phyloP scores from a whole-genome alignment of 2,888 invertebrate species.

The Clunio marinus region DNA sequence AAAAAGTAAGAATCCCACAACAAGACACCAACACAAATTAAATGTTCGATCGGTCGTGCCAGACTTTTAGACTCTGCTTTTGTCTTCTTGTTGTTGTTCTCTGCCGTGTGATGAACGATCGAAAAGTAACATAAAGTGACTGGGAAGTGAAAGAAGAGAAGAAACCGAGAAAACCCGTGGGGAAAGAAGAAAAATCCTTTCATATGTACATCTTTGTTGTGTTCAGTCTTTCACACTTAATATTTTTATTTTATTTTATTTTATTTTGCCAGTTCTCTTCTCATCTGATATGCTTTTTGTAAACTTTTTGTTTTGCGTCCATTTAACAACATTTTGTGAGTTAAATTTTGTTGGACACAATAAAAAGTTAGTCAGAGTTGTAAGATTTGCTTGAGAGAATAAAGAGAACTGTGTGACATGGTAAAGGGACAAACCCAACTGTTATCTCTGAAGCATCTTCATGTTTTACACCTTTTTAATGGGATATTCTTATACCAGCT shows the following conservation, averaged over 20 bases:
- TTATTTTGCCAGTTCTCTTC: conserved; percentile 21
- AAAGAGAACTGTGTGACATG: conserved; percentile 5
- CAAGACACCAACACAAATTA: conserved; percentile 25
- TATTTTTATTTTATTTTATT: no score
- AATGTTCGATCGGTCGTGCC: conserved; percentile 18
- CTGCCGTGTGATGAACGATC: background rate
- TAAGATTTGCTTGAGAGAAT: no score
- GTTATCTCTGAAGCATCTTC: conserved; percentile 10
- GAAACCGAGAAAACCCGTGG: conserved; percentile 33
- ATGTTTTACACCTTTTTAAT: conserved; percentile 39
- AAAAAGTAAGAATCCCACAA: conserved; percentile 14
- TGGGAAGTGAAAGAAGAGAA: conserved; percentile 20
- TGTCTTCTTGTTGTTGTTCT: conserved; percentile 34
- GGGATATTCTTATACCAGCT: conserved; percentile 36
- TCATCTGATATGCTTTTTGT: conserved; percentile 36
- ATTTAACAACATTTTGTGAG: background rate
- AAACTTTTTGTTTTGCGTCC: background rate
- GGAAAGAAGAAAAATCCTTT: conserved; percentile 37
- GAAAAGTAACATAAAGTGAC: no score
- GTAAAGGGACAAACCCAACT: no score
- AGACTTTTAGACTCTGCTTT: conserved; percentile 37
- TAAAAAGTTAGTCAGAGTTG: no score
- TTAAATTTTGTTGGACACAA: background rate
- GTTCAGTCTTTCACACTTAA: background rate
- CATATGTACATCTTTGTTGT: conserved; percentile 17